Evolutionary conservation across 2,113 vertebrate genomes (phyloP).

Genomic region (Periophthalmodon schlosseri): DNA sequence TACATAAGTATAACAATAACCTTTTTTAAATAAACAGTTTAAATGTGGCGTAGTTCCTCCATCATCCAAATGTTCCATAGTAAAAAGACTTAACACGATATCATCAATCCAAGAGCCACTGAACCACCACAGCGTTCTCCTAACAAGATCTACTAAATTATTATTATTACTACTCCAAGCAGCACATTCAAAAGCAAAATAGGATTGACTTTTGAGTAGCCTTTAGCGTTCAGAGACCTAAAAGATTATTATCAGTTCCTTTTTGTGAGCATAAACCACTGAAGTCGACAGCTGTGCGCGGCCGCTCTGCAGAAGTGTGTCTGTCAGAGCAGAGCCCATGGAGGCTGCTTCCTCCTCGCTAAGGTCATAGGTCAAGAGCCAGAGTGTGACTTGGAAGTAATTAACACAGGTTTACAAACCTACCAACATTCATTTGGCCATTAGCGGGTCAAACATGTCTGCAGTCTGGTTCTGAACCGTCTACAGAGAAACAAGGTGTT

Average conservation of each 20-base stretch:
- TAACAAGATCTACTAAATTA: too few species aligned
- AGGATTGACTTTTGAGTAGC: too few species aligned
- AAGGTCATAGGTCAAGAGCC: conserved; percentile 56
- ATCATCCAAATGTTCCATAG: too few species aligned
- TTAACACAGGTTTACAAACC: conserved; percentile 43
- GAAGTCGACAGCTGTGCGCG: conserved; percentile 4
- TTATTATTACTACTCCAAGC: too few species aligned
- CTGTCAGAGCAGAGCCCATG: conserved; percentile 22
- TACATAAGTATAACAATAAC: too few species aligned
- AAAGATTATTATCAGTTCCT: neutral
- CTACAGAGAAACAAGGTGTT: neutral
- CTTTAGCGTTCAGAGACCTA: neutral
- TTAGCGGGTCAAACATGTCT: neutral
- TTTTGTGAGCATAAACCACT: neutral
- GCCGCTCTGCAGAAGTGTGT: conserved; percentile 9
- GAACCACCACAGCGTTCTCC: too few species aligned
- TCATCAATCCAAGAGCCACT: too few species aligned
- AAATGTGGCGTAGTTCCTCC: too few species aligned
- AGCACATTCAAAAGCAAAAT: too few species aligned
- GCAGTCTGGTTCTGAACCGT: neutral
- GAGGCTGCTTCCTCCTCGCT: conserved; percentile 46
- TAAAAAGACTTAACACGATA: too few species aligned
- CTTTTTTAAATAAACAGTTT: too few species aligned
- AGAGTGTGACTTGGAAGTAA: conserved; percentile 47
- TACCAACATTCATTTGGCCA: neutral